Conservation (phyloP, 2,113 vertebrate genomes). For the Megaceryle maxima region DNA sequence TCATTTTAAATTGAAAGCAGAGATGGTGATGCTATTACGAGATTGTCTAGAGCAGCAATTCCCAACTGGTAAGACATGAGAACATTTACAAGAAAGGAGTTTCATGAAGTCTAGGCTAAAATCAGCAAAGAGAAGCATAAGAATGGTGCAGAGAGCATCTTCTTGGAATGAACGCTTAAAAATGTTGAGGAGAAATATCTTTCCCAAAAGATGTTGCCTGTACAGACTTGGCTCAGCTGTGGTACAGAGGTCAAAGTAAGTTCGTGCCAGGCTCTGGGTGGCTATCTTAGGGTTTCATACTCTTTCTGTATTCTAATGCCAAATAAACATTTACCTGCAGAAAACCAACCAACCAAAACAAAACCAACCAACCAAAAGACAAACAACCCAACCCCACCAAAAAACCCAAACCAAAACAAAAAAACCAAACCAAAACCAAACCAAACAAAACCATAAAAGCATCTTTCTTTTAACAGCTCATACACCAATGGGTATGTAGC, state of each 20-base stretch:
- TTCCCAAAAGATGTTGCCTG: neutral
- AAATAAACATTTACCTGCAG: neutral
- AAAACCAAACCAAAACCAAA: no score
- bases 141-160: neutral
- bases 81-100: neutral
- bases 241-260: neutral
- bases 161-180: neutral
- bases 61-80: slow-evolving; percentile 27
- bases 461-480: neutral
- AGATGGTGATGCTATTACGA: neutral
- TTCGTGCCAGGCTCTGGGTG: neutral
- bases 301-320: neutral
- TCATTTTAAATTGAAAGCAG: slow-evolving; percentile 62
- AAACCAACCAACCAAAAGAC: no score
- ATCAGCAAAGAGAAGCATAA: neutral
- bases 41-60: slow-evolving; percentile 34
- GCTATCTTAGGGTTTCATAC: neutral
- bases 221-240: neutral
- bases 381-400: no score
- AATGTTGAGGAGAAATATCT: neutral
- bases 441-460: neutral
- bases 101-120: slow-evolving; percentile 6
- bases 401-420: neutral
- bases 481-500: neutral
- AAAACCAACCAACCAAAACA: neutral